phyloP scores from a whole-genome alignment of 2,113 vertebrate species.

The Dromiciops gliroides region DNA sequence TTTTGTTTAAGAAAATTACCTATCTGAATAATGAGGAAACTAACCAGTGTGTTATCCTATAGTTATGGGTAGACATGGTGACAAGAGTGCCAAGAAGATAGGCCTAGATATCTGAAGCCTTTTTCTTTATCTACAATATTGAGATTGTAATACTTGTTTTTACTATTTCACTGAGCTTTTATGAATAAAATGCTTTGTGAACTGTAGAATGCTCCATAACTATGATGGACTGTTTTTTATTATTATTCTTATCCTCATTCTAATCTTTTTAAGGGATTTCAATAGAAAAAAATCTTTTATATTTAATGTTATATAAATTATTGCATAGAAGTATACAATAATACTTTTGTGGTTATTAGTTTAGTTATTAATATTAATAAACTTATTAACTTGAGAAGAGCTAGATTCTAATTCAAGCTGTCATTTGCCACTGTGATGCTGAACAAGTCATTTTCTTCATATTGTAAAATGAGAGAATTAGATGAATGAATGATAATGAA shows the following conservation, averaged over 20 bases:
- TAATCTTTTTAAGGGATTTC: not conserved
- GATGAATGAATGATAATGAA: not conserved
- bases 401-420: not conserved
- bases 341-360: not conserved
- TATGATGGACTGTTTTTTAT: not conserved
- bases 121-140: not conserved
- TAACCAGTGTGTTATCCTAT: not conserved
- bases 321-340: not conserved
- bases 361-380: not conserved
- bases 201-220: not conserved
- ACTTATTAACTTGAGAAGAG: not conserved
- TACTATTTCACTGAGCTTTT: not conserved
- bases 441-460: not conserved
- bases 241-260: not conserved
- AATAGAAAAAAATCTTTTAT: not conserved
- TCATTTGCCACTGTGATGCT: not conserved
- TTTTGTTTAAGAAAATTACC: not conserved
- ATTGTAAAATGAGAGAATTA: not conserved
- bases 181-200: not conserved
- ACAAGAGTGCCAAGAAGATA: not conserved
- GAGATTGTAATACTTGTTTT: not conserved
- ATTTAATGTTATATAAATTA: not conserved
- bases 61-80: not conserved
- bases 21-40: not conserved
- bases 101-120: not conserved